Evolutionary conservation across 2,888 invertebrate species (phyloP).

Genomic region (Augiades crinisus): DNA sequence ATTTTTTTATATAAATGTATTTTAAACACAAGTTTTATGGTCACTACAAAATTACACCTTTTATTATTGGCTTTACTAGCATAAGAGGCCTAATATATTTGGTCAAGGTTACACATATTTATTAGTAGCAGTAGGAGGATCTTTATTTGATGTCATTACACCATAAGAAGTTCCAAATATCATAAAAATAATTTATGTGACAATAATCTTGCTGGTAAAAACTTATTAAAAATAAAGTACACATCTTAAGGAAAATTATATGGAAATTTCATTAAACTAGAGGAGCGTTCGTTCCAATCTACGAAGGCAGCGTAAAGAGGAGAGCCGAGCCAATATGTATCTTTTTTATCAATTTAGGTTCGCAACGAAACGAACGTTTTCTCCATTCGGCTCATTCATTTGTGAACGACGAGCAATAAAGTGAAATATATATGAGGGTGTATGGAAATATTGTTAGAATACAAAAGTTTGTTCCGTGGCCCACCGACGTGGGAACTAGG

Average conservation of each 20-base stretch:
- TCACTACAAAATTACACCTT: no score
- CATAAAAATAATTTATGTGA: no score
- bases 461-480: background rate
- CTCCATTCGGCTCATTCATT: conserved; percentile 5
- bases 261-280: conserved; percentile 8
- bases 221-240: background rate
- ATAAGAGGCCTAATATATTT: no score
- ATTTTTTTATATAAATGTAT: background rate
- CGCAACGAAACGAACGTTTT: background rate
- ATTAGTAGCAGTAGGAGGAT: no score
- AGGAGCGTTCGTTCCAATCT: background rate
- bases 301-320: background rate
- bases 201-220: no score
- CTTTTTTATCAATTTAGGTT: background rate
- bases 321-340: background rate
- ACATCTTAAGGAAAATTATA: background rate
- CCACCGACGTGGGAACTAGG: background rate
- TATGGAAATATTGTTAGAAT: conserved; percentile 7
- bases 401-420: conserved; percentile 4
- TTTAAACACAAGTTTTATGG: no score
- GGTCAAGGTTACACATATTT: no score
- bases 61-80: no score
- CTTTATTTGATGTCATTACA: no score
- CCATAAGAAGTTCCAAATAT: no score
- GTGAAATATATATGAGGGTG: background rate